Conservation (phyloP, 2,113 vertebrate genomes). For the Opisthocomus hoazin region DNA sequence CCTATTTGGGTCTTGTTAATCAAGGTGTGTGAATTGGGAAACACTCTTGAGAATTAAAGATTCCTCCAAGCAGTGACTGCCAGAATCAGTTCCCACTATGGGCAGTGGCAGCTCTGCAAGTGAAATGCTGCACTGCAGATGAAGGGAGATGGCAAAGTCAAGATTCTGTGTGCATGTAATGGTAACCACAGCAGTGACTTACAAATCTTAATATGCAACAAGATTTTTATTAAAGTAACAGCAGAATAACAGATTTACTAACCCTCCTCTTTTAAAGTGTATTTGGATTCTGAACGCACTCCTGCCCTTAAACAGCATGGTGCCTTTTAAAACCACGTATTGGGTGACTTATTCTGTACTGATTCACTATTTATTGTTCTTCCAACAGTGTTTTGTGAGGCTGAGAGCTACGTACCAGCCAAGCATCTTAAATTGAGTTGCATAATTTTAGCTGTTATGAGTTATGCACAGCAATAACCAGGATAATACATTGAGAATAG, state of each 20-base stretch:
- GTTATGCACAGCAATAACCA: neutral
- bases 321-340: neutral
- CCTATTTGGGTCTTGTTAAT: neutral
- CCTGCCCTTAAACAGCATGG: neutral
- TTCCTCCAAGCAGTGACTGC: neutral
- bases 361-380: constrained; percentile 5
- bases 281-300: neutral
- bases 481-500: neutral
- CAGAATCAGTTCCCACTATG: neutral
- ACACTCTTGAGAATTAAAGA: neutral
- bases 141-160: neutral
- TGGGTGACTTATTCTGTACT: neutral
- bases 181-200: neutral
- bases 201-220: neutral
- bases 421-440: neutral
- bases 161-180: neutral
- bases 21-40: neutral
- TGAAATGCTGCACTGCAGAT: constrained; percentile 12
- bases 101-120: neutral
- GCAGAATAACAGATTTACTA: neutral
- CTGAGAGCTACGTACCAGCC: neutral
- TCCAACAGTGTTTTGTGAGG: neutral
- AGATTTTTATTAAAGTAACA: neutral
- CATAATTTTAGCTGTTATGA: neutral
- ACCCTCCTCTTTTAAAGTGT: neutral